Evolutionary conservation across 2,113 vertebrate species (phyloP).

Genomic region (Cromileptes altivelis): DNA sequence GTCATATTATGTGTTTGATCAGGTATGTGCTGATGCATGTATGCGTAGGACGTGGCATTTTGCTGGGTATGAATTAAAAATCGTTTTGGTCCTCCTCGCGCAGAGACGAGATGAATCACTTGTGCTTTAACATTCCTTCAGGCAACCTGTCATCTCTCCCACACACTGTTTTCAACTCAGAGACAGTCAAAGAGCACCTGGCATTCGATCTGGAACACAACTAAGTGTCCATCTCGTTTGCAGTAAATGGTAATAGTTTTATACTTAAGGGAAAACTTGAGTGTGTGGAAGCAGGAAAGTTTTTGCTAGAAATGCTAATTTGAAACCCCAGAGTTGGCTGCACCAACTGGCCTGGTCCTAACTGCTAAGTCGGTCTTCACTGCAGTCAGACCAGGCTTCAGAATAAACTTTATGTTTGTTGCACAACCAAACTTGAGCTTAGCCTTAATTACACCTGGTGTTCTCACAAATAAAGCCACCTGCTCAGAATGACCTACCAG

Average conservation of each 20-base stretch:
- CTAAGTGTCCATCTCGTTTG: slow-evolving; percentile 20
- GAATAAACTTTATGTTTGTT: too few relatives aligned
- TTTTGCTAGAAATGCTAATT: background rate
- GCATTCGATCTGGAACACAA: slow-evolving; percentile 43
- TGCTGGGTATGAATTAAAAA: slow-evolving; percentile 69
- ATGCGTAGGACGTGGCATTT: slow-evolving; percentile 64
- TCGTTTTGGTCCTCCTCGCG: slow-evolving; percentile 50
- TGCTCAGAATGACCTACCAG: too few relatives aligned
- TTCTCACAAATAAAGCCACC: too few relatives aligned
- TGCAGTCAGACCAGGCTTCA: too few relatives aligned
- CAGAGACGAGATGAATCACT: slow-evolving; percentile 74
- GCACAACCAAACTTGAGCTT: too few relatives aligned
- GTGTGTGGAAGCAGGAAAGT: background rate
- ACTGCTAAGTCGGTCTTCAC: too few relatives aligned
- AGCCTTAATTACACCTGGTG: too few relatives aligned
- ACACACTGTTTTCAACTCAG: slow-evolving; percentile 67
- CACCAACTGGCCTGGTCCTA: too few relatives aligned
- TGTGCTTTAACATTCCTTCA: slow-evolving; percentile 68
- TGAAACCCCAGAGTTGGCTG: slow-evolving; percentile 1
- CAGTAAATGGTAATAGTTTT: slow-evolving; percentile 13
- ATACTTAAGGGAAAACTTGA: slow-evolving; percentile 21
- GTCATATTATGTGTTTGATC: slow-evolving; percentile 39
- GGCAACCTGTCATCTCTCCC: slow-evolving; percentile 75
- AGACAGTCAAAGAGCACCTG: slow-evolving; percentile 68
- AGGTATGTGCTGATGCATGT: slow-evolving; percentile 49